Evolutionary conservation across 2,797 vertebrate genomes (phyloP), one percentile per base, ranked within the genome.

Genomic region (Thripadectes ignobilis): DNA sequence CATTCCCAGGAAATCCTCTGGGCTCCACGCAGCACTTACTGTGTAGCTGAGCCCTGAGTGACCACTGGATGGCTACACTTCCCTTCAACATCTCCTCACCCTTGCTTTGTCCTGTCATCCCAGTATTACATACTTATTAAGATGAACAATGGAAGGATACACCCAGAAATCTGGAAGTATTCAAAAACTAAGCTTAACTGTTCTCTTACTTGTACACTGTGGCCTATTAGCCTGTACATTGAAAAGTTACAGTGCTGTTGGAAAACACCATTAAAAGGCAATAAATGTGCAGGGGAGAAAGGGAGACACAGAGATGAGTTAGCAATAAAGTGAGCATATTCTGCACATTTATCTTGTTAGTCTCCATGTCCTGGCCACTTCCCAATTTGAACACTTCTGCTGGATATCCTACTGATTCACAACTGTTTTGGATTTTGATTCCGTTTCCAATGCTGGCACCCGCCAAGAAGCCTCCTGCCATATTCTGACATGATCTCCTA

Each of bases 41-140:
- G 59, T 27, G 48, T 45, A 68, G 54, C 51, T 68, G 73, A 65
- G 55, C 43, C 1, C 67, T n/a, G 57, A 88, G 16, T 89, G 90
- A 92, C 94, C 95, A 92, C 97, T 93, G 97, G 97, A 93, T 94
- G 95, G 94, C 97, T 95, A 32, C 94, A 93, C 96, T 84, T 65
- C 82, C 96, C 96, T 97, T 96, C 52, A 2, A 67, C 94, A 96
- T 87, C 89, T 62, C 61, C 45, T 4, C 11, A 2, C 43, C 55
- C 54, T 59, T 43, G 52, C 62, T 88, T 65, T 63, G 1, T 11
- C 67, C 79, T 43, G 14, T 57, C 92, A 78, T 66, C 51, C 71
- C 59, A 36, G 6, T 8, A 6, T 55, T 77, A 55, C 36, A 17
- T 10, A 7, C 46, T 81, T 66, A 58, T 49, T 88, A 32, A 63